These are phyloP conservation scores for Dermatemys mawii DNA, from an alignment of 2,113 vertebrate species.

Conservation along the genomic window DNA sequence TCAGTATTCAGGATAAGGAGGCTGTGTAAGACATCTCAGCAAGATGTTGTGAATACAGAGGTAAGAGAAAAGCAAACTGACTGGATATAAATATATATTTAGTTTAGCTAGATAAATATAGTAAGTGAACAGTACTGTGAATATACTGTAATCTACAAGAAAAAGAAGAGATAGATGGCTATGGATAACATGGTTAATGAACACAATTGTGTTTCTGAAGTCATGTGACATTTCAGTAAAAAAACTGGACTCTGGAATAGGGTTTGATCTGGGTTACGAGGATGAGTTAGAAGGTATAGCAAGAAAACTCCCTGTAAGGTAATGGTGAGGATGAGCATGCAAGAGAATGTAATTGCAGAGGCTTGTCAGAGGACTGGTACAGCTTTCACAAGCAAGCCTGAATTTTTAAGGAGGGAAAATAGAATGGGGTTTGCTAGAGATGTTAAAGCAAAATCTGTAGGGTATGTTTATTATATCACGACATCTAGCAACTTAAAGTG, in stretches of 20 bases:
- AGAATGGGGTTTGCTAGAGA: background rate
- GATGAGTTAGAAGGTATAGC: background rate
- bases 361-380: background rate
- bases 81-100: background rate
- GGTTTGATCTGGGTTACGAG: background rate
- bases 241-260: background rate
- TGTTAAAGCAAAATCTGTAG: background rate
- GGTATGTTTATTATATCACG: slow-evolving; percentile 17
- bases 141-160: background rate
- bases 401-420: slow-evolving; percentile 18
- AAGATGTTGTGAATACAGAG: slow-evolving; percentile 36
- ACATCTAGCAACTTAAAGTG: background rate
- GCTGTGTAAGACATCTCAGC: slow-evolving; percentile 42
- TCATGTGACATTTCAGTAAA: background rate
- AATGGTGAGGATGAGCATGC: slow-evolving; percentile 19
- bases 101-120: background rate
- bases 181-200: rapidly evolving
- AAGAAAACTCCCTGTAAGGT: slow-evolving; percentile 29
- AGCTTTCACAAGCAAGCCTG: slow-evolving; percentile 25
- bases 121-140: background rate
- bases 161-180: background rate
- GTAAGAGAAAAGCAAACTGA: slow-evolving; percentile 55
- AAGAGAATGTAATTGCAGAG: background rate
- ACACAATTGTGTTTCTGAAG: background rate
- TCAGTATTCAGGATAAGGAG: slow-evolving; percentile 36